Percentiles rank a stretch among this genome's conserved stretches.
Conservation (phyloP, 2,888 invertebrate genomes). For the Athetis lepigone region DNA sequence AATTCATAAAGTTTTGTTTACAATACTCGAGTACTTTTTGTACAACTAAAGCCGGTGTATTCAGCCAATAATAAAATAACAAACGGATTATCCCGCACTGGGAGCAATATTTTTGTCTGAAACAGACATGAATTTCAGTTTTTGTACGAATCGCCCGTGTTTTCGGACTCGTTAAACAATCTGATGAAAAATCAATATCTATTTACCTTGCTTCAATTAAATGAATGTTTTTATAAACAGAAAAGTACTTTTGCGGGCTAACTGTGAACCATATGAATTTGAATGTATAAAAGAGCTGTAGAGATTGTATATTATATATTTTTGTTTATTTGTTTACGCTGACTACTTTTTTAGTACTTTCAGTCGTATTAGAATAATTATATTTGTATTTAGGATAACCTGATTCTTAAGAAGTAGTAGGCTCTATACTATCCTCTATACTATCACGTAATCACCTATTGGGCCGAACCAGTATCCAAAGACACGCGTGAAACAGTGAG, state of each 20-base stretch:
- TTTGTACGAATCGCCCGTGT: slow-evolving; percentile 68
- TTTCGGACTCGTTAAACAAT: slow-evolving; percentile 80
- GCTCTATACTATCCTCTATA: no score
- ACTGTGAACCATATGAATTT: no score
- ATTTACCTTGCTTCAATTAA: slow-evolving; percentile 47
- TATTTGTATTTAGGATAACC: no score
- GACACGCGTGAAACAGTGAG: no score
- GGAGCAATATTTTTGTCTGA: slow-evolving; percentile 63
- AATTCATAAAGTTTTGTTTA: slow-evolving; percentile 31
- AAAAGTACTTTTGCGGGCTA: not conserved
- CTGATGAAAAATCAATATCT: slow-evolving; percentile 75
- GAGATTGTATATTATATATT: no score
- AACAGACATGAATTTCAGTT: slow-evolving; percentile 75
- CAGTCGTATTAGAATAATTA: no score
- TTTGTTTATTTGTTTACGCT: no score
- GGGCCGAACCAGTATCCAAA: no score
- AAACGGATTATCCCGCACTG: slow-evolving; percentile 29
- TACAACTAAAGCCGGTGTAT: slow-evolving; percentile 41
- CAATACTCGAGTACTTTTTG: slow-evolving; percentile 36
- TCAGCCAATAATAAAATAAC: slow-evolving; percentile 52
- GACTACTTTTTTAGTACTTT: no score
- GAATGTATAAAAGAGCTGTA: no score
- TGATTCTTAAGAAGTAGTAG: no score
- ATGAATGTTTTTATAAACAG: slow-evolving; percentile 11
- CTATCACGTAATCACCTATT: no score